Evolutionary conservation across 2,888 invertebrate genomes (phyloP).

Genomic region (Tethea ocularis): DNA sequence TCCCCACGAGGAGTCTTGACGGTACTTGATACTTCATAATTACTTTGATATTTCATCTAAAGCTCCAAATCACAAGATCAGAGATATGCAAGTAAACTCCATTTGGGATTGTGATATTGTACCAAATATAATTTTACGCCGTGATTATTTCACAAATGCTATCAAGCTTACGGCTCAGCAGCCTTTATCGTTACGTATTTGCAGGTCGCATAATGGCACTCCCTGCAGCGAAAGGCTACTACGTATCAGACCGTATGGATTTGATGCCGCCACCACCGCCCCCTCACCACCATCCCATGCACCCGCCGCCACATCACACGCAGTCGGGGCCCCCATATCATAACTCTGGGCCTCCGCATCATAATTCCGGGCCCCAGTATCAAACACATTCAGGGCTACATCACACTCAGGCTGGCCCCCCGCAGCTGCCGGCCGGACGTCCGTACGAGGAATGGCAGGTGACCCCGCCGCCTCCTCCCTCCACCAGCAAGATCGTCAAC

Average conservation of each 20-base stretch:
- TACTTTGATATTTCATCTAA: no score
- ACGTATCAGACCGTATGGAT: constrained; percentile 74
- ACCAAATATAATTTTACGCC: no score
- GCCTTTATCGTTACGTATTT: not conserved
- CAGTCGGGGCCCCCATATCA: constrained; percentile 25
- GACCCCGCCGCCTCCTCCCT: constrained; percentile 56
- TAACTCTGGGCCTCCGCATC: constrained; percentile 20
- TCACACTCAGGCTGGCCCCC: constrained; percentile 23
- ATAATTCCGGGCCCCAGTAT: constrained; percentile 9
- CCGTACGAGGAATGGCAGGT: constrained; percentile 71
- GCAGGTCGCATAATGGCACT: constrained; percentile 74
- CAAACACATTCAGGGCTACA: constrained; percentile 23
- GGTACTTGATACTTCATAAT: no score
- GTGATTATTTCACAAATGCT: no score
- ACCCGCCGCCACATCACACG: constrained; percentile 35
- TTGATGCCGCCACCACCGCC: constrained; percentile 48
- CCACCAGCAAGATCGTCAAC: constrained; percentile 73
- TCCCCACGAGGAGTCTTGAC: no score
- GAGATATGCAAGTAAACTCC: no score
- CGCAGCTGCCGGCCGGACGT: constrained; percentile 23
- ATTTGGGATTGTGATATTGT: no score
- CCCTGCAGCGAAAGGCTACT: constrained; percentile 70
- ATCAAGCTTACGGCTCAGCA: no score
- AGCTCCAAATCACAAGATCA: no score
- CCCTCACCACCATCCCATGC: constrained; percentile 40